These are phyloP conservation scores for Diloba caeruleocephala DNA, from an alignment of 2,888 invertebrate genomes.

Conservation along the genomic window DNA sequence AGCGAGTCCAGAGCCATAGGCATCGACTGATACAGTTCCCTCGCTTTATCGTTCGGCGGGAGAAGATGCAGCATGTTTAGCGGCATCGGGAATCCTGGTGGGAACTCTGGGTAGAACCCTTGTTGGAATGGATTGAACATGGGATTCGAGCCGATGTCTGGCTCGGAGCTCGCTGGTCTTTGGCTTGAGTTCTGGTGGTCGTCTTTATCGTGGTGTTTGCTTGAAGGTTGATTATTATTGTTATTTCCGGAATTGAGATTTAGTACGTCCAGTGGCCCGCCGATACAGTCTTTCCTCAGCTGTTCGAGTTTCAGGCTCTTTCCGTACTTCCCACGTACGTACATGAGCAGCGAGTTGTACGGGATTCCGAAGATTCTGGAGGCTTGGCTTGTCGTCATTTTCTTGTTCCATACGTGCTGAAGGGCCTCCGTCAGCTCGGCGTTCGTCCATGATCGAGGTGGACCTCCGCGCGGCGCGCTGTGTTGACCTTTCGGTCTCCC, in stretches of 20 bases:
- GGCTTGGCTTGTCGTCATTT: conserved; percentile 97
- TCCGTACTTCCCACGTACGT: conserved; percentile 97
- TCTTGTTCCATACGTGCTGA: conserved; percentile 98
- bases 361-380: conserved; percentile 97
- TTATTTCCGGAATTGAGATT: conserved; percentile 90
- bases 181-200: conserved; percentile 81
- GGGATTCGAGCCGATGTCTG: conserved; percentile 90
- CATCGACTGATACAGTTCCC: conserved; percentile 90
- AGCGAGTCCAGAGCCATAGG: conserved; percentile 89
- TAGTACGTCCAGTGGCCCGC: conserved; percentile 93
- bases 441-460: conserved; percentile 97
- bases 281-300: conserved; percentile 96
- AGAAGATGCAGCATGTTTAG: conserved; percentile 95
- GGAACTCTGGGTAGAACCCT: conserved; percentile 95
- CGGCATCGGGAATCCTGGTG: conserved; percentile 94
- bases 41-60: conserved; percentile 93
- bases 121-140: conserved; percentile 94
- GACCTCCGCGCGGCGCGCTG: conserved; percentile 96
- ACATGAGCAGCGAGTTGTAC: conserved; percentile 97
- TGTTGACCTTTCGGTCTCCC: conserved; percentile 97
- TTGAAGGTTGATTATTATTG: conserved; percentile 88
- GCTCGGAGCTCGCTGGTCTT: conserved; percentile 91
- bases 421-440: conserved; percentile 96
- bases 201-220: conserved; percentile 89
- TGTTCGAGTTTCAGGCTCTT: conserved; percentile 96